Percentiles rank a stretch among this genome's conserved stretches.
phyloP scores from a whole-genome alignment of 2,113 vertebrate genomes.

The Dendropsophus ebraccatus region DNA sequence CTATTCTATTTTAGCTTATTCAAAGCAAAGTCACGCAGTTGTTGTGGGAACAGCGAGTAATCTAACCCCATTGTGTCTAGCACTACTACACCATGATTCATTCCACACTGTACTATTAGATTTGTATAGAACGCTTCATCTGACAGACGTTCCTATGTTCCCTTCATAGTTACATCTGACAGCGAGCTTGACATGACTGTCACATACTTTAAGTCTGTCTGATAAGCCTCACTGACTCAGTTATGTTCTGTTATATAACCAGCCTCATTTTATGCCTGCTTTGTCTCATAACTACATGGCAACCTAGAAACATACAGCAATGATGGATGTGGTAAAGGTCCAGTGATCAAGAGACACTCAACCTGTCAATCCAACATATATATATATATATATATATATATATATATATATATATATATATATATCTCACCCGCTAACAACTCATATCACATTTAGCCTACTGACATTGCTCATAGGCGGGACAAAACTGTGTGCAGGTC shows the following conservation, averaged over 20 bases:
- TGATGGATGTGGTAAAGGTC: neutral
- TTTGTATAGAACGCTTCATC: neutral
- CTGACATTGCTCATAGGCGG: no score
- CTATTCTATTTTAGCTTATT: neutral
- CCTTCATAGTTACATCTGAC: neutral
- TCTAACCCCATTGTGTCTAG: neutral
- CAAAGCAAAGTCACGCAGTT: neutral
- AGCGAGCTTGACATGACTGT: neutral
- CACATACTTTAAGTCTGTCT: neutral
- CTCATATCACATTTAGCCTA: neutral
- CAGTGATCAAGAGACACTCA: neutral
- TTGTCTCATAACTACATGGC: neutral
- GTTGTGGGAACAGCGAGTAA: neutral
- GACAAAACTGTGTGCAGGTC: no score
- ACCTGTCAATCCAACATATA: neutral
- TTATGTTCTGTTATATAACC: neutral
- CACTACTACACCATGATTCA: slow-evolving; percentile 1
- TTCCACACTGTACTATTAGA: neutral
- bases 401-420: no score
- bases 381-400: no score
- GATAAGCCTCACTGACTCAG: neutral
- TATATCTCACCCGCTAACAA: neutral
- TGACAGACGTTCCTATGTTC: neutral
- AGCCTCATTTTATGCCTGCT: neutral
- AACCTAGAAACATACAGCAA: neutral